Evolutionary conservation across 2,797 vertebrate species (phyloP).

Genomic region (Micromesistius poutassou): DNA sequence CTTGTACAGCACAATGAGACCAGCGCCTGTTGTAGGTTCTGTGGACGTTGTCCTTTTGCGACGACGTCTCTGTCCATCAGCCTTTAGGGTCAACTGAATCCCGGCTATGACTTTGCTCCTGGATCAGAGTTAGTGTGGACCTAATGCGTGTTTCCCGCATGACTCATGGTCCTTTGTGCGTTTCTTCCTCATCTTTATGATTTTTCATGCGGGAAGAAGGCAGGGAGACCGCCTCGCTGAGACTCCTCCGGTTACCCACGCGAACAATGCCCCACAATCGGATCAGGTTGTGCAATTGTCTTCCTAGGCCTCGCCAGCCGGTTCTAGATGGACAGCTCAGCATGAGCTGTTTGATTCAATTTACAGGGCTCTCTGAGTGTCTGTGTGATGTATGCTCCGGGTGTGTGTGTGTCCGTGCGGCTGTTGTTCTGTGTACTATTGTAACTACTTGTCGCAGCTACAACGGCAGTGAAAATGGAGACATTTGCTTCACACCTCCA

Average conservation of each 20-base stretch:
- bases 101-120: background rate
- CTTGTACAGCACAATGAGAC: background rate
- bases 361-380: constrained; percentile 9
- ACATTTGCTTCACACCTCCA: constrained; percentile 28
- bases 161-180: background rate
- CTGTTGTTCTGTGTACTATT: background rate
- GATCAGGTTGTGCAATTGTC: constrained; percentile 47
- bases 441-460: constrained; percentile 8
- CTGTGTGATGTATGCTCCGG: constrained; percentile 11
- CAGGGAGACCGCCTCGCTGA: constrained; percentile 31
- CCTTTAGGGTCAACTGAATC: background rate
- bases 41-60: background rate
- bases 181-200: background rate
- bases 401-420: background rate
- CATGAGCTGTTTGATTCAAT: constrained; percentile 13
- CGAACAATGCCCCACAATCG: constrained; percentile 19
- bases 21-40: background rate
- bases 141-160: background rate
- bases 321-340: constrained; percentile 31
- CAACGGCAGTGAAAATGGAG: constrained; percentile 23
- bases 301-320: constrained; percentile 25
- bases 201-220: constrained; percentile 23
- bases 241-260: background rate
- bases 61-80: background rate
- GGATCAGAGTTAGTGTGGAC: background rate